Conservation (phyloP, 1,140 invertebrate species). For the Eueides isabella region DNA sequence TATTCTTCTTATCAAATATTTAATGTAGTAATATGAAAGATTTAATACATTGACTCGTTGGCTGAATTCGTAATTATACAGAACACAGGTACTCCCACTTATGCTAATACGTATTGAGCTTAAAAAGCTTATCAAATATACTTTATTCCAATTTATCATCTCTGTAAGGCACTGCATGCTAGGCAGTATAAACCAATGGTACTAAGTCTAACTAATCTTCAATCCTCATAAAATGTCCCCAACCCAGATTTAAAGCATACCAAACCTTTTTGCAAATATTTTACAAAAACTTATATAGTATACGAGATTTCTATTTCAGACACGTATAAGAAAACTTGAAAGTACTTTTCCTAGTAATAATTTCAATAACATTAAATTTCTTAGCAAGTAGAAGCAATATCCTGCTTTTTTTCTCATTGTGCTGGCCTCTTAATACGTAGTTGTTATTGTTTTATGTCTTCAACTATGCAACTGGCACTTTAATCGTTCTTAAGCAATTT, state of each 20-base stretch:
- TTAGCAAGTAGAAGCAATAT: slow-evolving; percentile 29
- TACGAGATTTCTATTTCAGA: neutral
- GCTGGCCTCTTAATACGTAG: slow-evolving; percentile 21
- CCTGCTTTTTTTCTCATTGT: slow-evolving; percentile 30
- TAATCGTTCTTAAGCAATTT: slow-evolving; percentile 17
- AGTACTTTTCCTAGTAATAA: slow-evolving; percentile 20
- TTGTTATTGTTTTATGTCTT: slow-evolving; percentile 26
- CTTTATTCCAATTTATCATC: neutral
- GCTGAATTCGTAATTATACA: too few species aligned
- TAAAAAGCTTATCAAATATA: neutral
- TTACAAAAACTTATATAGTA: neutral
- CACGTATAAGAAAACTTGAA: neutral
- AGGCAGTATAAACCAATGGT: neutral
- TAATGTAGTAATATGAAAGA: too few species aligned
- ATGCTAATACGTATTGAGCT: too few species aligned
- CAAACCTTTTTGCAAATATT: neutral
- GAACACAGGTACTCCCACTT: too few species aligned
- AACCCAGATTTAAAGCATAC: neutral
- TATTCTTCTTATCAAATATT: too few species aligned
- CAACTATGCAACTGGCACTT: slow-evolving; percentile 20
- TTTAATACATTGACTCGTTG: too few species aligned
- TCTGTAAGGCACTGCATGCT: neutral
- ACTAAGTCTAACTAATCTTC: neutral
- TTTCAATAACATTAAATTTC: slow-evolving; percentile 34
- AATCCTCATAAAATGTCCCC: neutral